Evolutionary conservation across 2,113 vertebrate species (phyloP).

Genomic region (Sus scrofa): DNA sequence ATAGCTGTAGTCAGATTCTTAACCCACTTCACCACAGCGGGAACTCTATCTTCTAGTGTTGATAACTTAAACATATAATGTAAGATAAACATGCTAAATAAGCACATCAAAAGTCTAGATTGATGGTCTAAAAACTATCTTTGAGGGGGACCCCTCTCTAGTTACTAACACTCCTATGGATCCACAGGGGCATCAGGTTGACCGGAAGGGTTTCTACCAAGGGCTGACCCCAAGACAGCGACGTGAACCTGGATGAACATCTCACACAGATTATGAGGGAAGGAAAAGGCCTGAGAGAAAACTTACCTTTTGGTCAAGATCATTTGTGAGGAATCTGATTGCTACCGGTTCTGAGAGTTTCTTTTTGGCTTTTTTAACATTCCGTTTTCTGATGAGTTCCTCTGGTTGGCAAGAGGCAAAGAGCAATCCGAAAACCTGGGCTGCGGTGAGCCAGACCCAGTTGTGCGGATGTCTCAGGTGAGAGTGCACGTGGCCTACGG

Average conservation of each 20-base stretch:
- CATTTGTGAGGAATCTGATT: conserved; percentile 87
- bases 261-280: neutral
- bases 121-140: neutral
- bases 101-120: neutral
- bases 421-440: conserved; percentile 96
- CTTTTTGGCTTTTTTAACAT: conserved; percentile 77
- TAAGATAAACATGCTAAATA: neutral
- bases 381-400: conserved; percentile 91
- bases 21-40: no score
- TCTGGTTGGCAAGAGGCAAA: conserved; percentile 94
- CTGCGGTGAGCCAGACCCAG: conserved; percentile 98
- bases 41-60: neutral
- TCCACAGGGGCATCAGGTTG: neutral
- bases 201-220: neutral
- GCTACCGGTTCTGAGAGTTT: conserved; percentile 74
- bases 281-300: neutral
- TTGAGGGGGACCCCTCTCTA: neutral
- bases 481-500: conserved; percentile 92
- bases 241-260: neutral
- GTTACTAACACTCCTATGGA: neutral
- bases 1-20: no score
- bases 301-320: conserved; percentile 93
- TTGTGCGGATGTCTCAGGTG: conserved; percentile 96
- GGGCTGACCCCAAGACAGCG: neutral
- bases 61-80: neutral